phyloP scores from a whole-genome alignment of 2,797 vertebrate species.

The Phalanger gymnotis region DNA sequence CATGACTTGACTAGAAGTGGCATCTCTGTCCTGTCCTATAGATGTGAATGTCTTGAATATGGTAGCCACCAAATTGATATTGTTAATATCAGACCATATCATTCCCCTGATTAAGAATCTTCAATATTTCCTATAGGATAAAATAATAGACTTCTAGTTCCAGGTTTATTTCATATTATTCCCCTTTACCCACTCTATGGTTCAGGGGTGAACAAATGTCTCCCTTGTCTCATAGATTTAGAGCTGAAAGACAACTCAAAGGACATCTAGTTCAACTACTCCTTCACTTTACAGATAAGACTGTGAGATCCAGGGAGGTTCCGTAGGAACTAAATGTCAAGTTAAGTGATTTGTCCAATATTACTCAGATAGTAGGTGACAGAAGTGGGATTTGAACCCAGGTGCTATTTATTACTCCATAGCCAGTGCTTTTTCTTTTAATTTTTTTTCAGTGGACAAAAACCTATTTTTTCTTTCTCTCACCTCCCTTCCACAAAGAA shows the following conservation, averaged over 20 bases:
- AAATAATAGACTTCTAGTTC: neutral
- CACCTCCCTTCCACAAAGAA: neutral
- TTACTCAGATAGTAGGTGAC: neutral
- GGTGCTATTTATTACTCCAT: neutral
- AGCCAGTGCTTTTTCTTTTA: neutral
- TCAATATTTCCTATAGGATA: neutral
- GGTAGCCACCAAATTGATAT: neutral
- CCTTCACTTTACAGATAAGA: neutral
- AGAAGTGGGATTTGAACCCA: neutral
- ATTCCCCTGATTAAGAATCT: neutral
- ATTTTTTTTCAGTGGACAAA: neutral
- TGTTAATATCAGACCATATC: neutral
- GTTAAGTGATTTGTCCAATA: neutral
- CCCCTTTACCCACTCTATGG: neutral
- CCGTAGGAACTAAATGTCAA: neutral
- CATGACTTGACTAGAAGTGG: neutral
- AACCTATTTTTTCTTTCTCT: neutral
- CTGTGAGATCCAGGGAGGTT: neutral
- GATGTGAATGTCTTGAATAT: neutral
- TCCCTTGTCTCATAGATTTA: neutral
- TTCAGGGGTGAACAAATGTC: neutral
- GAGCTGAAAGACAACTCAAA: neutral
- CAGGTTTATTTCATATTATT: neutral
- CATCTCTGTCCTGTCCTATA: fast-evolving
- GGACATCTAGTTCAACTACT: neutral